These are phyloP conservation scores for Borostomias antarcticus DNA, from an alignment of 2,797 vertebrate species.

Conservation along the genomic window DNA sequence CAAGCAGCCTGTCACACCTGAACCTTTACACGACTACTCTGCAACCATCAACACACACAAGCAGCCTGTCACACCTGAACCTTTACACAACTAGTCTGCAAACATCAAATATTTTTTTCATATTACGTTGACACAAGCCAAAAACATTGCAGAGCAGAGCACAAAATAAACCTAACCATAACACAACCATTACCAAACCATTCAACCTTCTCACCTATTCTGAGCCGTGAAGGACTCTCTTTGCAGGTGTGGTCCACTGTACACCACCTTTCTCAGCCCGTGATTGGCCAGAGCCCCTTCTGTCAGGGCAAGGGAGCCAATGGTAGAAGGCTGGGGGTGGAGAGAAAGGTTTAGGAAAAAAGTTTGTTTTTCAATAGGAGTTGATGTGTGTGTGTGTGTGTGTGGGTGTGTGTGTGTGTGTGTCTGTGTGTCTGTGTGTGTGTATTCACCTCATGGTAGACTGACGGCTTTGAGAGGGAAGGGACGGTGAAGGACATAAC, in stretches of 20 bases:
- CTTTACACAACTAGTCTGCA: not conserved
- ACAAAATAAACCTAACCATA: constrained; percentile 12
- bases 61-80: too few relatives aligned
- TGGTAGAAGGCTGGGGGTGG: constrained; percentile 86
- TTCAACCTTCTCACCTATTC: constrained; percentile 82
- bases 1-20: not conserved
- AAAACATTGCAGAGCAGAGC: constrained; percentile 3
- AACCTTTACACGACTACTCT: not conserved
- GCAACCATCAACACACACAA: too few relatives aligned
- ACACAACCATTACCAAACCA: not conserved
- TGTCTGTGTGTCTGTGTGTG: not conserved
- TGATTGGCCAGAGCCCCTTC: constrained; percentile 96
- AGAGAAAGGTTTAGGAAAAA: not conserved
- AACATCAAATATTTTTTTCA: not conserved
- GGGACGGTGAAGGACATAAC: constrained; percentile 94
- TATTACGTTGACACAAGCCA: too few relatives aligned
- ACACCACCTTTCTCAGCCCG: constrained; percentile 91
- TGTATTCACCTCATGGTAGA: constrained; percentile 93
- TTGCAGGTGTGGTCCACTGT: constrained; percentile 95
- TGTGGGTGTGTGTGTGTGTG: not conserved
- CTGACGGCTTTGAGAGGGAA: constrained; percentile 94
- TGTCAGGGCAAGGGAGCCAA: constrained; percentile 94
- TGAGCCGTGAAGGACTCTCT: constrained; percentile 96
- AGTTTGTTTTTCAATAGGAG: not conserved
- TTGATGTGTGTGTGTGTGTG: not conserved